phyloP scores from a whole-genome alignment of 2,113 vertebrate species.

The Agapornis roseicollis region DNA sequence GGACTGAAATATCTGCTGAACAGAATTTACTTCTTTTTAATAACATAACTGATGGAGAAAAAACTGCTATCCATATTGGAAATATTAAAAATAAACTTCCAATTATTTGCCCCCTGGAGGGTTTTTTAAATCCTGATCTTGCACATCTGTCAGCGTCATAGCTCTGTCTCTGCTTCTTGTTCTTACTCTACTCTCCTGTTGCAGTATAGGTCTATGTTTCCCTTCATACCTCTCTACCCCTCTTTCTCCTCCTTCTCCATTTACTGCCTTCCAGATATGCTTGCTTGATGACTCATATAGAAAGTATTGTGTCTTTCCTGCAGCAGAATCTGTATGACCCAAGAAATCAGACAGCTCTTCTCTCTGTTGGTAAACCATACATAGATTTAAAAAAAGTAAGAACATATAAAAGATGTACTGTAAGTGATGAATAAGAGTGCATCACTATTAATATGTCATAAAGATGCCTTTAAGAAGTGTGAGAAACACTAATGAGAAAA shows the following conservation, averaged over 20 bases:
- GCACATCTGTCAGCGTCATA: neutral
- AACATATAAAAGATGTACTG: neutral
- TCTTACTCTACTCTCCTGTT: neutral
- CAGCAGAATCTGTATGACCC: neutral
- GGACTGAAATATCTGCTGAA: neutral
- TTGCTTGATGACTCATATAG: neutral
- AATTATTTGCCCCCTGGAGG: neutral
- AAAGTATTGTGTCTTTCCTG: neutral
- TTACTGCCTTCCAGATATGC: neutral
- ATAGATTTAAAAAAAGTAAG: neutral
- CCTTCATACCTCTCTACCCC: neutral
- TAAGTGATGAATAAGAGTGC: neutral
- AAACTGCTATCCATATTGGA: neutral
- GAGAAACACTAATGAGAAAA: neutral
- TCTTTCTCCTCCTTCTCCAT: neutral
- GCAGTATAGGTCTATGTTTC: neutral
- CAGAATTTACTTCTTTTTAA: neutral
- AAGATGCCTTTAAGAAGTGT: neutral
- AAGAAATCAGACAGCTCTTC: neutral
- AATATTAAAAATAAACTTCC: constrained; percentile 20
- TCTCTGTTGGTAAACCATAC: neutral
- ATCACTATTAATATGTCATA: neutral
- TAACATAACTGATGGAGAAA: neutral
- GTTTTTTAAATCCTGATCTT: neutral
- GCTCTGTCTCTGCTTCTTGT: neutral